A percentile compares a stretch with the other conserved stretches of the same genome.
phyloP scores from a whole-genome alignment of 2,113 vertebrate genomes.

The Percopsis transmontana region DNA sequence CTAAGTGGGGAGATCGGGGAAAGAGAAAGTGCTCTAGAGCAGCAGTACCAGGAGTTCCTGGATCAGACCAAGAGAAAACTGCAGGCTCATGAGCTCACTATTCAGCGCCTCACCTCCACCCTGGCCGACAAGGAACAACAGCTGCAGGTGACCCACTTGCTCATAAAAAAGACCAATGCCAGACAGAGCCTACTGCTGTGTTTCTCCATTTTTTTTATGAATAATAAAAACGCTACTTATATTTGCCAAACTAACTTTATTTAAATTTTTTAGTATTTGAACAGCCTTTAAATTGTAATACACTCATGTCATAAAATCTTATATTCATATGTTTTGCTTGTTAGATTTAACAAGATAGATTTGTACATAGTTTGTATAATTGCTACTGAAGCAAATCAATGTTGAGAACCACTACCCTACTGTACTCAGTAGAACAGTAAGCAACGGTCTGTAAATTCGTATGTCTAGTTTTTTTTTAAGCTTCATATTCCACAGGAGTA shows the following conservation, averaged over 20 bases:
- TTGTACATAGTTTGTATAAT: too few relatives aligned
- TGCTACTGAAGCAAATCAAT: too few relatives aligned
- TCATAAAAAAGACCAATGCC: neutral
- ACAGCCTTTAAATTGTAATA: too few relatives aligned
- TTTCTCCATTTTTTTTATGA: too few relatives aligned
- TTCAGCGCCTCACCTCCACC: constrained; percentile 79
- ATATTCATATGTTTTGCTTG: too few relatives aligned
- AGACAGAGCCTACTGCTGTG: neutral
- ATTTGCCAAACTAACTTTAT: too few relatives aligned
- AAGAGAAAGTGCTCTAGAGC: constrained; percentile 81
- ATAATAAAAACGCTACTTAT: too few relatives aligned
- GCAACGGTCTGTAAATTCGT: neutral
- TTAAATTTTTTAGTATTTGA: too few relatives aligned
- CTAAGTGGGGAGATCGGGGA: constrained; percentile 82
- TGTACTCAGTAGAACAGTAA: neutral
- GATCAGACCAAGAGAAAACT: constrained; percentile 81
- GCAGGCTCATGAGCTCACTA: constrained; percentile 80
- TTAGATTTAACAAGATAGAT: too few relatives aligned
- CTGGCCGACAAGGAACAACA: constrained; percentile 82
- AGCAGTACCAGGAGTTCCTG: constrained; percentile 78
- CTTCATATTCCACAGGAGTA: constrained; percentile 71
- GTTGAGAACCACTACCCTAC: neutral
- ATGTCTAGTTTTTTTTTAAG: neutral
- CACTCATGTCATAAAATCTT: too few relatives aligned
- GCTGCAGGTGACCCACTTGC: constrained; percentile 79